A percentile compares a stretch with the other conserved stretches of the same genome.
Evolutionary conservation across 1,140 invertebrate genomes (phyloP).

Genomic region (Oncopodura yosiiana): DNA sequence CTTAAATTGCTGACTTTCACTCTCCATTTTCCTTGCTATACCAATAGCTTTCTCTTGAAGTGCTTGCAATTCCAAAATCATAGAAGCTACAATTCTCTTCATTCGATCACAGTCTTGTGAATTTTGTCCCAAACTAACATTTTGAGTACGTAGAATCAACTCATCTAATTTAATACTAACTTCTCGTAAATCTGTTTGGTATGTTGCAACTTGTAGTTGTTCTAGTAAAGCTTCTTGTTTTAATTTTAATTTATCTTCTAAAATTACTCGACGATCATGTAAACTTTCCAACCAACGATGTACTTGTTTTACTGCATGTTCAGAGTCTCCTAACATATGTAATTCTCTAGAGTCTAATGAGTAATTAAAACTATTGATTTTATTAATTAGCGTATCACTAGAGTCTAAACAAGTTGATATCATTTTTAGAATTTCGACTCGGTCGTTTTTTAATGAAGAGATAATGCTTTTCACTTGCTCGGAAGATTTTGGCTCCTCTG

Average conservation of each 20-base stretch:
- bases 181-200: background rate
- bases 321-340: conserved; percentile 10
- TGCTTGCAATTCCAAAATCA: conserved; percentile 4
- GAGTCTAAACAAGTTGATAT: conserved; percentile 8
- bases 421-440: conserved; percentile 11
- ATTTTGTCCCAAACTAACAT: background rate
- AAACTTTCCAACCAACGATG: conserved; percentile 64
- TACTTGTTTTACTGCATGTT: conserved; percentile 49
- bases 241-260: conserved; percentile 57
- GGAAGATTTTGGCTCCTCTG: background rate
- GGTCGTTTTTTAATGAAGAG: conserved; percentile 1
- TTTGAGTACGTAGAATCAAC: conserved; percentile 48
- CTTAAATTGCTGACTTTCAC: conserved; percentile 2
- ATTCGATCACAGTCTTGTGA: conserved; percentile 2
- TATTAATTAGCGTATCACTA: conserved; percentile 16
- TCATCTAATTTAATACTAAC: conserved; percentile 33
- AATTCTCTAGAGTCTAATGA: conserved; percentile 18
- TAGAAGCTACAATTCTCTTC: conserved; percentile 5
- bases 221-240: conserved; percentile 56
- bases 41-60: conserved; percentile 17
- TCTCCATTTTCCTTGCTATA: conserved; percentile 10
- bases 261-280: conserved; percentile 60
- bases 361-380: conserved; percentile 13
- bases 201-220: conserved; percentile 49
- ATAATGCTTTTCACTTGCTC: background rate